Conservation (phyloP, 2,888 invertebrate species). For the Cheilosia vulpina region DNA sequence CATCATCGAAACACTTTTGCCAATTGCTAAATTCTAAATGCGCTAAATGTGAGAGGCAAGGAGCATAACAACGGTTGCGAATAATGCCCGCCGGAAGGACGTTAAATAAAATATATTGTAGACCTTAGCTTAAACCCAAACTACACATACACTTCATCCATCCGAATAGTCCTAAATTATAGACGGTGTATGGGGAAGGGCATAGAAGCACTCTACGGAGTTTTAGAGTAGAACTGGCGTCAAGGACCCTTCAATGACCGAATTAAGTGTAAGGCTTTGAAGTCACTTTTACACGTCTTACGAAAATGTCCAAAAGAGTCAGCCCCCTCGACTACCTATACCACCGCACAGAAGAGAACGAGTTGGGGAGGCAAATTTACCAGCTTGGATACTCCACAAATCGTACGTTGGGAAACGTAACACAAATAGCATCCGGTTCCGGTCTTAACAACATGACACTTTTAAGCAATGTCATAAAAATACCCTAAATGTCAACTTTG, state of each 20-base stretch:
- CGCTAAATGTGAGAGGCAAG: constrained; percentile 26
- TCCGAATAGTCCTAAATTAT: constrained; percentile 32
- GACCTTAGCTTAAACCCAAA: constrained; percentile 45
- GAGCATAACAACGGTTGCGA: constrained; percentile 33
- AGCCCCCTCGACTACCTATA: neutral
- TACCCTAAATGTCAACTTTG: constrained; percentile 71
- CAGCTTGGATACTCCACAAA: constrained; percentile 65
- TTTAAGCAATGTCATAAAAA: constrained; percentile 72
- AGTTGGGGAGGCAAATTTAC: constrained; percentile 53
- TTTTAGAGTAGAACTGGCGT: constrained; percentile 27
- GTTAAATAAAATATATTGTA: constrained; percentile 70
- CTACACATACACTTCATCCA: constrained; percentile 53
- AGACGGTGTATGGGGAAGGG: neutral
- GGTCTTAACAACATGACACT: constrained; percentile 74
- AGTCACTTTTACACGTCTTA: constrained; percentile 68
- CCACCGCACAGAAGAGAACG: neutral
- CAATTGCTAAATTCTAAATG: constrained; percentile 58
- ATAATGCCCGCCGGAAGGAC: constrained; percentile 66
- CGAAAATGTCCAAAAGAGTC: constrained; percentile 46
- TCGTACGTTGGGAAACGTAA: constrained; percentile 74
- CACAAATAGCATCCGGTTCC: constrained; percentile 75
- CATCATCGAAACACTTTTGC: constrained; percentile 29
- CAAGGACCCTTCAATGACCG: constrained; percentile 72
- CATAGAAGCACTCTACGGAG: neutral
- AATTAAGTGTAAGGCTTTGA: constrained; percentile 68